These are phyloP conservation scores for Xenus cinereus DNA, from an alignment of 2,113 vertebrate genomes.

Conservation along the genomic window DNA sequence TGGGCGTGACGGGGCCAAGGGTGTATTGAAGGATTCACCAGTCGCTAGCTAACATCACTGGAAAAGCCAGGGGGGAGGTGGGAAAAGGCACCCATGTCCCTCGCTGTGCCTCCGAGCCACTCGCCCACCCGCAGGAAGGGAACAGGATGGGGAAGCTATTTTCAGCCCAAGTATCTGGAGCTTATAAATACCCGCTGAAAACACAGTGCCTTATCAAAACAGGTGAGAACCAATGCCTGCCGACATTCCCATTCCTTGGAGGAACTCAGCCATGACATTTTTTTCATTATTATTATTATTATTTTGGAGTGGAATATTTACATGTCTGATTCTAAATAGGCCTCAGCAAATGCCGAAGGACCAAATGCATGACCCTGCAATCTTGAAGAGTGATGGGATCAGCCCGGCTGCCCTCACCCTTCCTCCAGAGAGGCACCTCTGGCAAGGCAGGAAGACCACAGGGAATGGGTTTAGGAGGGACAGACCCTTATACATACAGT, in stretches of 20 bases:
- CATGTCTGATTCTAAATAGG: neutral
- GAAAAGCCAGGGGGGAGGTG: neutral
- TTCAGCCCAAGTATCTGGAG: neutral
- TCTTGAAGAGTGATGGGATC: neutral
- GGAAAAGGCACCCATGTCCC: neutral
- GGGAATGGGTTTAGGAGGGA: neutral
- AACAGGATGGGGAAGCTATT: neutral
- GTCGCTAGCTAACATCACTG: accelerated
- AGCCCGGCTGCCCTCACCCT: neutral
- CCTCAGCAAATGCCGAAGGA: neutral
- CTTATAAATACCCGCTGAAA: neutral
- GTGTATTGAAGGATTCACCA: neutral
- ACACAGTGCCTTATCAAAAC: neutral
- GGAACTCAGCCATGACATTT: neutral
- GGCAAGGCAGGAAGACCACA: neutral
- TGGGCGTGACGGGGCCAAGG: neutral
- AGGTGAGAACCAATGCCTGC: neutral
- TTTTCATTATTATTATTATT: neutral
- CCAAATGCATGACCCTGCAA: accelerated
- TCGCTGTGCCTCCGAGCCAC: neutral
- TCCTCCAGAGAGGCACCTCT: neutral
- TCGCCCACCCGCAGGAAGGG: neutral
- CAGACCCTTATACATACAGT: neutral
- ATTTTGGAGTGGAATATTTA: neutral
- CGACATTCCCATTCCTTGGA: neutral